Evolutionary conservation across 2,888 invertebrate species (phyloP).

Genomic region (Cryptophagus acutangulus): DNA sequence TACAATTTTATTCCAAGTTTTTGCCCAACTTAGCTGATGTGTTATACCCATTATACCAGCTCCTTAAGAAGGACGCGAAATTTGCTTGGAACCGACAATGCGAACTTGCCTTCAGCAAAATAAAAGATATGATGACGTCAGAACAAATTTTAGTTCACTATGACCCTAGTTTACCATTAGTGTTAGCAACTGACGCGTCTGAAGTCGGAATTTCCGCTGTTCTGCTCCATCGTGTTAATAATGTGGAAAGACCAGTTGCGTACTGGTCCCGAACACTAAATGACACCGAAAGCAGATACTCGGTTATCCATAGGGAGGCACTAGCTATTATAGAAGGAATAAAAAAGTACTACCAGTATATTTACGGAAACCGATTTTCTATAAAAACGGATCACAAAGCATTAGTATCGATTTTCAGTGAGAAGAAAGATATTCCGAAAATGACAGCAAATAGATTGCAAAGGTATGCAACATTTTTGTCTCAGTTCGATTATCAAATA

Average conservation of each 20-base stretch:
- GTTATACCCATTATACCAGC: slow-evolving; percentile 2
- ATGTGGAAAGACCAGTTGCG: slow-evolving; percentile 16
- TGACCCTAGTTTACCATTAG: slow-evolving; percentile 1
- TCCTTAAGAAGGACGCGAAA: slow-evolving; percentile 1
- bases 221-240: slow-evolving; percentile 13
- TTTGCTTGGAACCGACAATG: slow-evolving; percentile 8
- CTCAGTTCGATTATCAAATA: neutral
- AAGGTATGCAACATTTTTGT: slow-evolving; percentile 6
- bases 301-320: slow-evolving; percentile 17
- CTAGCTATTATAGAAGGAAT: slow-evolving; percentile 10
- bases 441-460: slow-evolving; percentile 11
- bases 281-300: slow-evolving; percentile 16
- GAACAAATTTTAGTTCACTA: slow-evolving; percentile 2
- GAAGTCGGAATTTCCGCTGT: slow-evolving; percentile 9
- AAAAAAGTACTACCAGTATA: slow-evolving; percentile 13
- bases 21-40: slow-evolving; percentile 9
- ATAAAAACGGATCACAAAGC: slow-evolving; percentile 18
- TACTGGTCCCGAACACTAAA: slow-evolving; percentile 20
- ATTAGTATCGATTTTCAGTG: slow-evolving; percentile 14
- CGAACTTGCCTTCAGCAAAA: slow-evolving; percentile 4
- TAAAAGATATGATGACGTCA: neutral
- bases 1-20: slow-evolving; percentile 20
- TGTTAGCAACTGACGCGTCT: slow-evolving; percentile 2
- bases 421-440: slow-evolving; percentile 10
- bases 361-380: slow-evolving; percentile 9